Evolutionary conservation across 37 sponge, comb jelly and placozoan genomes (phyloP).

Genomic region (Corticium candelabrum): DNA sequence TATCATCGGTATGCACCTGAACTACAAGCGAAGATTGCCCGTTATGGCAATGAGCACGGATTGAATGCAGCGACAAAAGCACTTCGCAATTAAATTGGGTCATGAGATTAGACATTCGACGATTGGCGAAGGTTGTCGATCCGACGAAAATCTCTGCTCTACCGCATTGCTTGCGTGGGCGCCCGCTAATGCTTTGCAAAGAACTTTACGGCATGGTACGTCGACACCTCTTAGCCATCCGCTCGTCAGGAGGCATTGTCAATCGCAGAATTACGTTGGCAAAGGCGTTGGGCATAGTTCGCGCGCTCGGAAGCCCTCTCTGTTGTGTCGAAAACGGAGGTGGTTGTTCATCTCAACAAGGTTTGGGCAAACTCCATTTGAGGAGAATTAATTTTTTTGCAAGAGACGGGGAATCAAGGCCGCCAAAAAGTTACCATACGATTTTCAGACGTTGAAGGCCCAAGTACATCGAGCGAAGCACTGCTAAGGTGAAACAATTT

Average conservation of each 20-base stretch:
- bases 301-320: not conserved
- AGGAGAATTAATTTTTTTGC: not conserved
- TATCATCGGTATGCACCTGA: slow-evolving; percentile 28
- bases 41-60: slow-evolving; percentile 14
- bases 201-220: not conserved
- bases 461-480: not conserved
- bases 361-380: not conserved
- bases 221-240: not conserved
- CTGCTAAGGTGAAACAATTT: not conserved
- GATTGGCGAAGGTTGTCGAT: not conserved
- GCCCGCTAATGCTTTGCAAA: not conserved
- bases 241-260: not conserved
- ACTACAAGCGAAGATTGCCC: slow-evolving; percentile 24
- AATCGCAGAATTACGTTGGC: not conserved
- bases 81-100: not conserved
- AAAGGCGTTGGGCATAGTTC: not conserved
- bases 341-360: not conserved
- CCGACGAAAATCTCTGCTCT: not conserved
- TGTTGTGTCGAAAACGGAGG: not conserved
- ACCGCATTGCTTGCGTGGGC: not conserved
- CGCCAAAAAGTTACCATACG: not conserved
- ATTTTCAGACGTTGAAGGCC: not conserved
- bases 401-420: not conserved
- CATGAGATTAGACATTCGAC: not conserved
- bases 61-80: slow-evolving; percentile 9